These are phyloP conservation scores for Phallusia fumigata DNA, from an alignment of 23 tunicate genomes.

Conservation along the genomic window DNA sequence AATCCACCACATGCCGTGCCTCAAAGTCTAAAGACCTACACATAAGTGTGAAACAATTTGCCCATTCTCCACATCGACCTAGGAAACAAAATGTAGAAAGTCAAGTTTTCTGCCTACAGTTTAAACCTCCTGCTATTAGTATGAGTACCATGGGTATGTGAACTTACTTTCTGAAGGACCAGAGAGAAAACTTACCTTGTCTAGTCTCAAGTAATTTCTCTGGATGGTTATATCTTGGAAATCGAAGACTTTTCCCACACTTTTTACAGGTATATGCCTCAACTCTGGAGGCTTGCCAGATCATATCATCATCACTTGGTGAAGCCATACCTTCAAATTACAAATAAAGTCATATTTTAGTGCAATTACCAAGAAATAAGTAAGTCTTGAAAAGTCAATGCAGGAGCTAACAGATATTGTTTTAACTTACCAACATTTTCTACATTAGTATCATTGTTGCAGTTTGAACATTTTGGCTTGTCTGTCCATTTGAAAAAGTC, in stretches of 20 bases:
- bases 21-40: constrained; percentile 73
- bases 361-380: not conserved
- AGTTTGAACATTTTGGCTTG: constrained; percentile 60
- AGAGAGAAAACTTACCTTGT: constrained; percentile 22
- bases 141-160: no score
- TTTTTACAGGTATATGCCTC: constrained; percentile 63
- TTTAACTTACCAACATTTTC: not conserved
- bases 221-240: constrained; percentile 76
- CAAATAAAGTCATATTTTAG: not conserved
- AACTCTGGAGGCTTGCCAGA: constrained; percentile 67
- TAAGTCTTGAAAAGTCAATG: no score
- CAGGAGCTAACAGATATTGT: no score
- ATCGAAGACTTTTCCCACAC: constrained; percentile 50
- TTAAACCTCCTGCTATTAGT: no score
- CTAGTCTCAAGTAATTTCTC: constrained; percentile 50
- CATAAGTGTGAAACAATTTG: constrained; percentile 85
- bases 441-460: constrained; percentile 16
- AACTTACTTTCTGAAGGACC: not conserved
- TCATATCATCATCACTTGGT: constrained; percentile 53
- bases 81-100: not conserved
- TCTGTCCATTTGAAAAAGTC: constrained; percentile 95
- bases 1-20: constrained; percentile 79
- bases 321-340: constrained; percentile 36
- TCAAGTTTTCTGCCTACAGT: no score
- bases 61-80: constrained; percentile 99